These are phyloP conservation scores for Ctenomys sociabilis DNA, from an alignment of 2,113 vertebrate species.

Conservation along the genomic window DNA sequence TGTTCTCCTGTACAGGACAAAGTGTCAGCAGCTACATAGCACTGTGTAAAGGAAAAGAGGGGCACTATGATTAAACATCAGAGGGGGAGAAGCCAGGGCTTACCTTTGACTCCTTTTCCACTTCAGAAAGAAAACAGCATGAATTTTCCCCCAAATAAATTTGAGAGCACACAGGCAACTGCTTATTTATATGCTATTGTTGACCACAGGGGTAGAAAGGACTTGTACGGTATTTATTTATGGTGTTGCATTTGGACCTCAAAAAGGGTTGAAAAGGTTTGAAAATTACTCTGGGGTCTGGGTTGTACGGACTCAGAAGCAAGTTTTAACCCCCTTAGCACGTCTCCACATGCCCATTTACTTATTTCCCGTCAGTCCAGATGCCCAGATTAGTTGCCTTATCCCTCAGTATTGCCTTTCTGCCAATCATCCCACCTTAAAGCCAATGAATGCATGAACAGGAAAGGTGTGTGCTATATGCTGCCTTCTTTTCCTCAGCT, in stretches of 20 bases:
- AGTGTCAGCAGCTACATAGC: not conserved
- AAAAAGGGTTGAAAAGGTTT: slow-evolving; percentile 21
- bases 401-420: not conserved
- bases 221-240: not conserved
- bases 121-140: slow-evolving; percentile 61
- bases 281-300: slow-evolving; percentile 10
- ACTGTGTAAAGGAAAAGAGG: not conserved
- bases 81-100: not conserved
- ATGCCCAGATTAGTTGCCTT: not conserved
- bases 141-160: slow-evolving; percentile 66
- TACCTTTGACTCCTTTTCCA: slow-evolving; percentile 60
- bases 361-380: not conserved
- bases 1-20: not conserved
- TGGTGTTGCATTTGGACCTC: not conserved
- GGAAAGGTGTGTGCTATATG: not conserved
- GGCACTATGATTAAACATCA: not conserved
- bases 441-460: not conserved
- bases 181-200: not conserved
- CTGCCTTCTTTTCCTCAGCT: not conserved
- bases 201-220: not conserved
- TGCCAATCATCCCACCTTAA: not conserved
- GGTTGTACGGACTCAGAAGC: not conserved
- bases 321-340: not conserved
- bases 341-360: not conserved
- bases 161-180: slow-evolving; percentile 16